Base-by-base conservation (phyloP, 1,140 invertebrate genomes). In the Neodiprion fabricii region DNA sequence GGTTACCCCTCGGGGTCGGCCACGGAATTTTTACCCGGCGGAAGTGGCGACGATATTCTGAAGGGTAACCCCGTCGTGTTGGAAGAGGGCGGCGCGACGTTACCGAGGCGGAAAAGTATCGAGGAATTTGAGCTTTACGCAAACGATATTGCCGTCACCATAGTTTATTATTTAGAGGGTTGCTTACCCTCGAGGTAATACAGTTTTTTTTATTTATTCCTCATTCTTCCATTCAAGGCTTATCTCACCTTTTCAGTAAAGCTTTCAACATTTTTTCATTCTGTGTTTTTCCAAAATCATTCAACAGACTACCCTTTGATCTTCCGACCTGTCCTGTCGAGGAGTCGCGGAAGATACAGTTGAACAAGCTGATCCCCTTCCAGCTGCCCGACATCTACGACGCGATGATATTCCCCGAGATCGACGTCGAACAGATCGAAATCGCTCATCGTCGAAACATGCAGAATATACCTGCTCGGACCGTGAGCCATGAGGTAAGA, bases 151-250 rank as follows among this genome's bases (percentile, higher is more conserved):
- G 12, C 14, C 74, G n/a, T 77, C 21, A 68, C 68, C 9, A 73
- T 77, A 48, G 70, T 82, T 72, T 80, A 80, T 12, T 73, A 76
- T 7, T 47, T 80, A 7, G 78, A 77, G 53, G 80, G 79, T 23
- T 82, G 80, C 49, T n/a, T 77, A 17, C 80, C 79, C 3, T 28
- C 72, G 10, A 78, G 79, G 80, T 80, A 73, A 40, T 40, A 5
- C 28, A 40, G 5, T 40, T 40, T 40, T 40, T 40, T 5, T 40
- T 40, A 40, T 40, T 40, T 40, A 2, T 40, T 40, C 28, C 28
- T 40, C 28, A 40, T 40, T 40, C 28, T 40, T 40, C 28, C 2
- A 40, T 40, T 40, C 28, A 40, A 40, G 28, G 5, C 28, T 40
- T 40, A 40, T 40, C 1, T 40, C 28, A 40, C 28, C 28, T 40